Percentiles rank a stretch among this genome's conserved stretches.
Conservation (phyloP, 2,797 vertebrate genomes). For the Siniperca undulata region DNA sequence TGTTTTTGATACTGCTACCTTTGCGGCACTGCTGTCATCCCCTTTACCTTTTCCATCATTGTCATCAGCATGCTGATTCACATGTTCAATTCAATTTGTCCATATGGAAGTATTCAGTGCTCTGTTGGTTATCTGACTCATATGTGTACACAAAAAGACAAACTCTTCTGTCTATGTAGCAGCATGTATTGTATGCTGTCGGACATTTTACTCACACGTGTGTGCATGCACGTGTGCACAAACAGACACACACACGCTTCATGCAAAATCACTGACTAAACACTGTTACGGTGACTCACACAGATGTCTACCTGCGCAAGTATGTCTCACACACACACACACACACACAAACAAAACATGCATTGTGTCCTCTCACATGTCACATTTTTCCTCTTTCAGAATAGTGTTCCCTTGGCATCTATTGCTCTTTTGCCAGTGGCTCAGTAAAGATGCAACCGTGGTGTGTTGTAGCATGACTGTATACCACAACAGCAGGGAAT, state of each 20-base stretch:
- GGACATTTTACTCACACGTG: background rate
- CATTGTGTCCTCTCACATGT: background rate
- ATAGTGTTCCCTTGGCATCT: background rate
- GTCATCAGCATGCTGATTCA: slow-evolving; percentile 14
- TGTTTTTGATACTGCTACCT: background rate
- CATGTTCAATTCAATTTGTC: background rate
- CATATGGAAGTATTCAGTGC: background rate
- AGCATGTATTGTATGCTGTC: background rate
- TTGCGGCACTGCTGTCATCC: slow-evolving; percentile 2
- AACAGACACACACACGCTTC: background rate
- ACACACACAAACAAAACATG: background rate
- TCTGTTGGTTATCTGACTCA: slow-evolving; percentile 26
- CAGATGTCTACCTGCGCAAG: background rate
- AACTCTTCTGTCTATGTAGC: background rate
- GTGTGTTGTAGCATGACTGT: background rate
- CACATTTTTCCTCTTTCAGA: background rate
- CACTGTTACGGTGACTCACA: background rate
- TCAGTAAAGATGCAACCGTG: background rate
- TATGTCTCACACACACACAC: background rate
- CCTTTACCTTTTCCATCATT: background rate
- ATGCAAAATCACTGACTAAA: background rate
- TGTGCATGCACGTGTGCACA: background rate
- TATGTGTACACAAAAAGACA: background rate
- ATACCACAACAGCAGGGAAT: background rate
- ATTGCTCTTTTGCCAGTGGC: background rate